phyloP scores from a whole-genome alignment of 2,888 invertebrate species.

The Clostera curtula region DNA sequence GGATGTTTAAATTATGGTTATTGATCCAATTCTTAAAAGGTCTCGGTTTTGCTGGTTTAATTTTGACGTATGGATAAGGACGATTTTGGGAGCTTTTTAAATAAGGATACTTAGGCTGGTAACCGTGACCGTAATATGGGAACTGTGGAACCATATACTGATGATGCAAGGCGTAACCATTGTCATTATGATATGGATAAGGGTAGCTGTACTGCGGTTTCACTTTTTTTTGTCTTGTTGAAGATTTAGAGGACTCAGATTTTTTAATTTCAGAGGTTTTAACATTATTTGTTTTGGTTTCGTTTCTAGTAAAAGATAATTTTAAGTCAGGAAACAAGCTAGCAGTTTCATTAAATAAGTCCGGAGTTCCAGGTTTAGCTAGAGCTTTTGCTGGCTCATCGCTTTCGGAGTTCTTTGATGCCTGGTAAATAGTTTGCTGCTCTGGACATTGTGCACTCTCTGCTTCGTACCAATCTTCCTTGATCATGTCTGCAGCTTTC shows the following conservation, averaged over 20 bases:
- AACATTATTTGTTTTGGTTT: not conserved
- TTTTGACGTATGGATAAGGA: constrained; percentile 11
- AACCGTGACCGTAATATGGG: constrained; percentile 2
- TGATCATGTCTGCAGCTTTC: constrained; percentile 87
- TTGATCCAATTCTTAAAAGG: constrained; percentile 12
- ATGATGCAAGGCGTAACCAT: constrained; percentile 4
- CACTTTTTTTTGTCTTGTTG: constrained; percentile 1
- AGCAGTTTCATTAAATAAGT: constrained; percentile 49
- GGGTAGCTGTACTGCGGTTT: constrained; percentile 7
- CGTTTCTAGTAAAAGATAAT: not conserved
- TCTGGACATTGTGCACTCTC: constrained; percentile 24
- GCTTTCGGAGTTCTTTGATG: constrained; percentile 22
- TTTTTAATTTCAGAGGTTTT: not conserved
- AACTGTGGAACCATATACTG: constrained; percentile 3
- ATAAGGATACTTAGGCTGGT: constrained; percentile 2
- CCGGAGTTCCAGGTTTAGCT: constrained; percentile 15
- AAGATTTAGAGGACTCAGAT: not conserved
- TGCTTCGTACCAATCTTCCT: constrained; percentile 77
- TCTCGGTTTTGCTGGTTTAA: constrained; percentile 9
- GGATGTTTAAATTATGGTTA: constrained; percentile 13
- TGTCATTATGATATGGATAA: constrained; percentile 4
- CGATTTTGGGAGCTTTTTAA: constrained; percentile 5
- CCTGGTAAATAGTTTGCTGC: constrained; percentile 12
- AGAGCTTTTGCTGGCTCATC: constrained; percentile 20
- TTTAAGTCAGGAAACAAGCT: constrained; percentile 40